Conservation (phyloP, 2,797 vertebrate genomes). For the Cetoscarus ocellatus region DNA sequence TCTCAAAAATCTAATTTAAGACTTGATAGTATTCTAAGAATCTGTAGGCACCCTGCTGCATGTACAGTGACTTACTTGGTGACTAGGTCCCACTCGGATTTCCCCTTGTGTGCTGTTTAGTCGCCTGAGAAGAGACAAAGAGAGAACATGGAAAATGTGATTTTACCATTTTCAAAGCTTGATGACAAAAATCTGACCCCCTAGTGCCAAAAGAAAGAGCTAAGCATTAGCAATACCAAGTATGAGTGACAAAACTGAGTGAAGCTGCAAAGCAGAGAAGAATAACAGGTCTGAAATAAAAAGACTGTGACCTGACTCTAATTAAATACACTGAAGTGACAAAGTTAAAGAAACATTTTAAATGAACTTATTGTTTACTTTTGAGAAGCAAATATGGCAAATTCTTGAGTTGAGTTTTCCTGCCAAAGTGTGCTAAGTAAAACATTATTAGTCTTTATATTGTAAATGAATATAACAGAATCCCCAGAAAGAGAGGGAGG, state of each 20-base stretch:
- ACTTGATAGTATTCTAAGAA: too few species aligned
- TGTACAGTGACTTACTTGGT: conserved; percentile 89
- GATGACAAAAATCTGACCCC: conserved; percentile 12
- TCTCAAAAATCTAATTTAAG: too few species aligned
- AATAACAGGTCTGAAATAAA: conserved; percentile 5
- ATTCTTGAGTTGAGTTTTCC: not conserved
- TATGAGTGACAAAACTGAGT: not conserved
- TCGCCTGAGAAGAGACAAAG: conserved; percentile 87
- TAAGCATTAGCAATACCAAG: conserved; percentile 20
- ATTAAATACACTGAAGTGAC: not conserved
- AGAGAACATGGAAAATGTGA: conserved; percentile 57
- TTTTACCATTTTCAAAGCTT: conserved; percentile 36
- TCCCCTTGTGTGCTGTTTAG: conserved; percentile 99
- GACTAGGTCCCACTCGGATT: conserved; percentile 98
- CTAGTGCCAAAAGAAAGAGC: conserved; percentile 16
- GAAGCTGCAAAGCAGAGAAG: not conserved
- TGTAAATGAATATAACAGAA: conserved; percentile 81
- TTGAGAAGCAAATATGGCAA: not conserved
- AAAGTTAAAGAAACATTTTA: not conserved
- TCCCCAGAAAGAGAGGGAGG: conserved; percentile 63
- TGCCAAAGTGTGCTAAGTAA: conserved; percentile 39
- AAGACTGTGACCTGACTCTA: not conserved
- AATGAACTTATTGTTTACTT: conserved; percentile 25
- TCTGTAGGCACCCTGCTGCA: too few species aligned
- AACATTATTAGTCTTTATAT: conserved; percentile 69